Base-by-base conservation (phyloP, 2,113 vertebrate species). In the Plecotus auritus region DNA sequence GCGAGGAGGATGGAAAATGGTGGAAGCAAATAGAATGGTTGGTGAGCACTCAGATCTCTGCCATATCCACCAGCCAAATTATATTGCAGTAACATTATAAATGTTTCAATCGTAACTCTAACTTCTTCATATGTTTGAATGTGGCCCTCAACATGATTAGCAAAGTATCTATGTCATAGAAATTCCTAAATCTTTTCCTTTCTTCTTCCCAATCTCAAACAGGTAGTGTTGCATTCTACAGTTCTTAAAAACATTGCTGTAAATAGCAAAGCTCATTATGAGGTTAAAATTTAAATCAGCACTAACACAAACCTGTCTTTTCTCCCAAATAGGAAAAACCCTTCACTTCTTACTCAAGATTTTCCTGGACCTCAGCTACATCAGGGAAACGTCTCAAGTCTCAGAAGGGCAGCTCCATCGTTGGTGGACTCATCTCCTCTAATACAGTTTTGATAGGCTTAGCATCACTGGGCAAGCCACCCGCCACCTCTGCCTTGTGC, bases 361-460 rank as follows among this genome's bases (percentile, higher is more conserved):
- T 85, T 85, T 88, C 69, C 76, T 89, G 69, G 49, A 40, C 69
- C 32, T 81, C 66, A 40, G n/a, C 45, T 42, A 51, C 37, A 69
- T 18, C 9, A 54, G 30, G 88, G 85, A 95, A 90, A 73, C 4
- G 9, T 18, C 49, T 88, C 2, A 9, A 66, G 26, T 86, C 93
- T 92, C 35, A n/a, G 76, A 74, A 56, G 91, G 83, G 80, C 95
- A 95, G 93, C n/a, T 95, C 69, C 61, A 22, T 61, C 2, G 13
- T 74, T 20, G 37, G 49, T 95, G 67, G 97, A 96, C 93, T 97
- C 95, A 32, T 91, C 88, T 83, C 81, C 67, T 91, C 95, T 98
- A 93, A 95, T 91, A 91, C 30, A 42, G 83, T 90, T 97, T 96
- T 96, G 96, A 98, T 88, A 95, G 97, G 94, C 98, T 97, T 93